A percentile compares a stretch with the other conserved stretches of the same genome.
phyloP scores from a whole-genome alignment of 1,140 invertebrate genomes.

The Neodiprion fabricii region DNA sequence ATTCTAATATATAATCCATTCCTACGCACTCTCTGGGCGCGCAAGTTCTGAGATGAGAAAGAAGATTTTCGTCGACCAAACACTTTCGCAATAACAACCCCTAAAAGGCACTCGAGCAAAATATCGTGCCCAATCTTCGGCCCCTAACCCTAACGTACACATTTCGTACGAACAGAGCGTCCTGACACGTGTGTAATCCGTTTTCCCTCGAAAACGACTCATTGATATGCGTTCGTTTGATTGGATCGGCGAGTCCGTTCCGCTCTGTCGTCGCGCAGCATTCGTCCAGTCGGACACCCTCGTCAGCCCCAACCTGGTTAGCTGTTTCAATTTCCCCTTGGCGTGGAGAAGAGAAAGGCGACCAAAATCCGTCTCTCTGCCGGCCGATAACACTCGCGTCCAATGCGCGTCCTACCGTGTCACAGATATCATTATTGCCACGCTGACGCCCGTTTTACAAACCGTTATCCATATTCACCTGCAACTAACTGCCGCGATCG shows the following conservation, averaged over 20 bases:
- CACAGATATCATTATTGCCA: background rate
- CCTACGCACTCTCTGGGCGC: too few relatives aligned
- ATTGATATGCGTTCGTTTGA: conserved; percentile 58
- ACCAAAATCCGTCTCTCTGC: background rate
- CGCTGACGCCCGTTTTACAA: too few relatives aligned
- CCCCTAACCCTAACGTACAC: too few relatives aligned
- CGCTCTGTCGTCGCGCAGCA: conserved; percentile 1
- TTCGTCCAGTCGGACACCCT: conserved; percentile 30
- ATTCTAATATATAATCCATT: too few relatives aligned
- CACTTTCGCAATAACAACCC: too few relatives aligned
- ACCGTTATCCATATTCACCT: too few relatives aligned
- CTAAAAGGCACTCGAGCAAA: too few relatives aligned
- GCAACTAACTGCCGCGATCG: too few relatives aligned
- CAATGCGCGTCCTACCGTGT: background rate
- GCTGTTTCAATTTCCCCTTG: conserved; percentile 55
- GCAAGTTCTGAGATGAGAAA: too few relatives aligned
- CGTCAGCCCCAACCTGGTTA: conserved; percentile 52
- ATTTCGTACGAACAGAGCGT: too few relatives aligned
- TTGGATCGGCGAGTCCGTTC: conserved; percentile 44
- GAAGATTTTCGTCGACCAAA: too few relatives aligned
- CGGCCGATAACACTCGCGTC: background rate
- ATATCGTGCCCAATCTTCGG: too few relatives aligned
- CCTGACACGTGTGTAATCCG: conserved; percentile 44
- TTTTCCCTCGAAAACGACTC: conserved; percentile 56
- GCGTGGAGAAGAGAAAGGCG: conserved; percentile 49